phyloP scores from a whole-genome alignment of 2,888 invertebrate genomes.

The Rotaria socialis region DNA sequence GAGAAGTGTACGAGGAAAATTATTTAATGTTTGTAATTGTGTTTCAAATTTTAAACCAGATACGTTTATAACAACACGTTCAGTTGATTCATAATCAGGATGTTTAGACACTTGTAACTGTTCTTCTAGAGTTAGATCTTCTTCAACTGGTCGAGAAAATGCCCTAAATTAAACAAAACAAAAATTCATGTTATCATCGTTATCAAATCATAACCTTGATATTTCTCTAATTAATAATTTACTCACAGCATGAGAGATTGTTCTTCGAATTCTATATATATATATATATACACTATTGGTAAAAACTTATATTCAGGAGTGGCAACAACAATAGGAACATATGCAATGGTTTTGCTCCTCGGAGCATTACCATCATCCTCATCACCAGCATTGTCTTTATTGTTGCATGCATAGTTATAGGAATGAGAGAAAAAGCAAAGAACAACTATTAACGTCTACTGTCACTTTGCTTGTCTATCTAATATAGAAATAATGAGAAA shows the following conservation, averaged over 20 bases:
- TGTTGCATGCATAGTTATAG: background rate
- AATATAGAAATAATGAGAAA: background rate
- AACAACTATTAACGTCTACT: background rate
- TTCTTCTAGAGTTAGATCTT: slow-evolving; percentile 8
- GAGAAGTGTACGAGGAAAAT: slow-evolving; percentile 95
- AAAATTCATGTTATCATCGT: background rate
- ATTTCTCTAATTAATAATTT: background rate
- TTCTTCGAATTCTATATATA: background rate
- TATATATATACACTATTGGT: background rate
- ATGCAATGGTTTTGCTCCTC: background rate
- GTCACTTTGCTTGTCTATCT: background rate
- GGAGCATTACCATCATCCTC: background rate
- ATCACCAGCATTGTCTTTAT: background rate
- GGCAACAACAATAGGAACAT: background rate
- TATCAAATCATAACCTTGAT: background rate
- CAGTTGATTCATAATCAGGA: slow-evolving; percentile 48
- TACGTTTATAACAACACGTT: slow-evolving; percentile 60
- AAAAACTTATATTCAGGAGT: background rate
- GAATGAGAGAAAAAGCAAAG: background rate
- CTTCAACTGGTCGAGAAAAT: slow-evolving; percentile 15
- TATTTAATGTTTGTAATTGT: slow-evolving; percentile 91
- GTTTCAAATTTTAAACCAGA: slow-evolving; percentile 98
- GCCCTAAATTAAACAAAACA: background rate
- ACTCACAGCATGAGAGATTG: background rate
- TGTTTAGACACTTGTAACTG: background rate